A percentile compares a stretch with the other conserved stretches of the same genome.
Conservation (phyloP, 2,888 invertebrate genomes). For the Eurois occulta region DNA sequence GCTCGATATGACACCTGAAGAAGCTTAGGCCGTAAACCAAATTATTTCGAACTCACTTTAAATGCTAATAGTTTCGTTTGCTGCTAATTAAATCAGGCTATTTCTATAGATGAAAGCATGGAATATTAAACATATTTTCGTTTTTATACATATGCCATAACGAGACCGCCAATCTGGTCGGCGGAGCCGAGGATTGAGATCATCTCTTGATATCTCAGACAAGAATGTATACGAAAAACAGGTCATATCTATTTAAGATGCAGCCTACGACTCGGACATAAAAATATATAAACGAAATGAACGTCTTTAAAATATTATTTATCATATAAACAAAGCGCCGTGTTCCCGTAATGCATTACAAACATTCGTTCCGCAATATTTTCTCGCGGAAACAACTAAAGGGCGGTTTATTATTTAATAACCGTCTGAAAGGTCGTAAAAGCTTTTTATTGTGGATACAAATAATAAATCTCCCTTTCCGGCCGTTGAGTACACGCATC, state of each 20-base stretch:
- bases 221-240: slow-evolving; percentile 65
- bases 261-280: slow-evolving; percentile 64
- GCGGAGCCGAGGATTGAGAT: slow-evolving; percentile 62
- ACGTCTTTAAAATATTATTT: slow-evolving; percentile 76
- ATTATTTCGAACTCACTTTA: slow-evolving; percentile 76
- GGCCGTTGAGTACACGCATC: slow-evolving; percentile 65
- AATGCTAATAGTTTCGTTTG: slow-evolving; percentile 75
- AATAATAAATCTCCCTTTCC: slow-evolving; percentile 77
- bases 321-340: slow-evolving; percentile 72
- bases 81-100: slow-evolving; percentile 70
- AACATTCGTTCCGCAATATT: slow-evolving; percentile 62
- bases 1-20: slow-evolving; percentile 69
- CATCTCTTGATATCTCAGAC: slow-evolving; percentile 56
- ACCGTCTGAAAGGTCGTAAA: slow-evolving; percentile 70
- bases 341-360: slow-evolving; percentile 54
- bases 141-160: slow-evolving; percentile 47
- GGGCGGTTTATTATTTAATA: slow-evolving; percentile 76
- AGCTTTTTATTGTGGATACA: slow-evolving; percentile 73
- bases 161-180: slow-evolving; percentile 41
- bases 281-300: slow-evolving; percentile 66
- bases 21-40: slow-evolving; percentile 70
- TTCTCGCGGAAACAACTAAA: slow-evolving; percentile 59
- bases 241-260: slow-evolving; percentile 72
- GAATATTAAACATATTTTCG: slow-evolving; percentile 28
- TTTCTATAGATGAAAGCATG: slow-evolving; percentile 38